These are phyloP conservation scores for Palloptera scutellata DNA, from an alignment of 2,888 invertebrate genomes.

Conservation along the genomic window DNA sequence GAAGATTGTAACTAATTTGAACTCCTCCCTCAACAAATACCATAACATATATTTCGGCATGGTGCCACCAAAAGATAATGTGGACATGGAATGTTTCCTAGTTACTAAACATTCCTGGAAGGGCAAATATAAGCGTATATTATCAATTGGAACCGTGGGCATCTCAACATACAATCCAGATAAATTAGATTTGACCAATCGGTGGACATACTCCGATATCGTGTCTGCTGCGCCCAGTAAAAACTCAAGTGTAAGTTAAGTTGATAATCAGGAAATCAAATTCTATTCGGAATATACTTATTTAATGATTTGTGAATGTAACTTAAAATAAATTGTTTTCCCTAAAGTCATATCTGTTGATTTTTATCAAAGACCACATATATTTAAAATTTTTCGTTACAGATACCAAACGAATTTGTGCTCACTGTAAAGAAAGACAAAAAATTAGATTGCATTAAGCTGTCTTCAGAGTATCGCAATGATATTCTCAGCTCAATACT, in stretches of 20 bases:
- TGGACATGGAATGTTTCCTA: conserved; percentile 95
- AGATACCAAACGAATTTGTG: conserved; percentile 74
- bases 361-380: not conserved
- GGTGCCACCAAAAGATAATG: conserved; percentile 77
- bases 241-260: conserved; percentile 63
- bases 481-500: conserved; percentile 92
- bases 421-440: conserved; percentile 88
- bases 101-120: conserved; percentile 99
- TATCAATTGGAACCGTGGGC: conserved; percentile 94
- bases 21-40: too few relatives aligned
- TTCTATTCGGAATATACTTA: too few relatives aligned
- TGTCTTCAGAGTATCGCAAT: conserved; percentile 94
- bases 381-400: conserved; percentile 37
- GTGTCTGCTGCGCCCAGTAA: conserved; percentile 74
- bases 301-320: too few relatives aligned
- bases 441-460: conserved; percentile 92
- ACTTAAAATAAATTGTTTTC: too few relatives aligned
- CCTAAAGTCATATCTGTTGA: conserved; percentile 9
- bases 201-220: conserved; percentile 87
- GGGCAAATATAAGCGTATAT: conserved; percentile 98
- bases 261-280: too few relatives aligned
- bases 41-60: conserved; percentile 38
- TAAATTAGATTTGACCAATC: conserved; percentile 89
- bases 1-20: too few relatives aligned
- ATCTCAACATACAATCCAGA: conserved; percentile 98